Percentiles rank a stretch among this genome's conserved stretches.
These are phyloP conservation scores for Chloroclysta siterata DNA, from an alignment of 2,888 invertebrate genomes.

Conservation along the genomic window DNA sequence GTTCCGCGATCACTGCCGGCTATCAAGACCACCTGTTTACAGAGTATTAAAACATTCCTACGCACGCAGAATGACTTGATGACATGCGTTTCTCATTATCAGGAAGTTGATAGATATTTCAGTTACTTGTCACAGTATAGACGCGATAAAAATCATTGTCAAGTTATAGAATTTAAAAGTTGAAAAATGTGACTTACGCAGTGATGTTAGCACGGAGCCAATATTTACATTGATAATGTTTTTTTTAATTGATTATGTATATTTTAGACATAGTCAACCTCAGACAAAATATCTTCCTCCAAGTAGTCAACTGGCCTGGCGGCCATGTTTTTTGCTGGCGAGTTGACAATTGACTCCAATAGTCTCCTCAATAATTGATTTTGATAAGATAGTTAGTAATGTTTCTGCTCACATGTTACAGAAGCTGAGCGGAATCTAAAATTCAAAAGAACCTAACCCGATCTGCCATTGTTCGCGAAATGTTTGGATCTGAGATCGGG, in stretches of 20 bases:
- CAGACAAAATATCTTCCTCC: no score
- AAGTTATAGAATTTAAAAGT: background rate
- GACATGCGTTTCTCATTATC: constrained; percentile 15
- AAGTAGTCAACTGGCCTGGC: no score
- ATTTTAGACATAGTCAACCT: no score
- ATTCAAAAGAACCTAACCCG: constrained; percentile 11
- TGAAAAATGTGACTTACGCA: background rate
- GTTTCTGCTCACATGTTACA: background rate
- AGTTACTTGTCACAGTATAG: background rate
- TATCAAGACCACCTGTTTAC: constrained; percentile 19
- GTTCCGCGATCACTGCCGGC: constrained; percentile 14
- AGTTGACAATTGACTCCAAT: background rate
- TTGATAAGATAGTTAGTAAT: background rate
- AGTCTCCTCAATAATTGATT: background rate
- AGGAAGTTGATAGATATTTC: background rate
- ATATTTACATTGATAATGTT: background rate
- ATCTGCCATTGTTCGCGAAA: constrained; percentile 22
- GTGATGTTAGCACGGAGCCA: background rate
- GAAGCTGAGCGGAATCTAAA: constrained; percentile 7
- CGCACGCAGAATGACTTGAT: constrained; percentile 10
- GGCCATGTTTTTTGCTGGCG: background rate
- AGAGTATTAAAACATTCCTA: constrained; percentile 14
- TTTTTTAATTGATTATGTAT: no score
- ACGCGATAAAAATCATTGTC: no score
- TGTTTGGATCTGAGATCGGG: constrained; percentile 16